Percentiles rank a stretch among this genome's conserved stretches.
phyloP scores from a whole-genome alignment of 2,113 vertebrate species.

The Pipra filicauda region DNA sequence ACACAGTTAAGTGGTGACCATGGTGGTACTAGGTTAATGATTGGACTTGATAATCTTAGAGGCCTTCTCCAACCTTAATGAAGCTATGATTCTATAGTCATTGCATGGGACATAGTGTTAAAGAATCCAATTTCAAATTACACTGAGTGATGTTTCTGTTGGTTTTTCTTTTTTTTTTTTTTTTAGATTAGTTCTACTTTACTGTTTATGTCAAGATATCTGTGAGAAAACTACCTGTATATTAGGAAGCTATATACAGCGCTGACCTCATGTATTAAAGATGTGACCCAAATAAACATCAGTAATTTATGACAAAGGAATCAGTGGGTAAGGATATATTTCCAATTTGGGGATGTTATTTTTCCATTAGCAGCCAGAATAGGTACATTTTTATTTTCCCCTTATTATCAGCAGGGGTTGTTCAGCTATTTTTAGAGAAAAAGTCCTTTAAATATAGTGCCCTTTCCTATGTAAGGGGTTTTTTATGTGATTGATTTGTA shows the following conservation, averaged over 20 bases:
- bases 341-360: not conserved
- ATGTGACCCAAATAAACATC: not conserved
- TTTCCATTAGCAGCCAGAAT: not conserved
- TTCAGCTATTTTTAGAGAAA: not conserved
- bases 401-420: not conserved
- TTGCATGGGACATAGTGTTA: not conserved
- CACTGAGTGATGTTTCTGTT: fast-evolving
- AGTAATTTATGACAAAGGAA: not conserved
- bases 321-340: not conserved
- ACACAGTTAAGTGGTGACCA: not conserved
- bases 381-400: not conserved
- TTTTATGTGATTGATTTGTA: not conserved
- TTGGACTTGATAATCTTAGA: not conserved
- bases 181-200: not conserved
- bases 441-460: not conserved
- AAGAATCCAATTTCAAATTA: not conserved
- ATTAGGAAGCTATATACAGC: not conserved
- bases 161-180: fast-evolving
- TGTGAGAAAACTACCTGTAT: not conserved
- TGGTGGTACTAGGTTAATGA: not conserved
- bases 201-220: not conserved
- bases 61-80: not conserved
- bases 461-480: fast-evolving
- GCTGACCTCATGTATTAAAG: not conserved
- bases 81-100: not conserved